Evolutionary conservation across 2,888 invertebrate genomes (phyloP).

Genomic region (Philereme vetulata): DNA sequence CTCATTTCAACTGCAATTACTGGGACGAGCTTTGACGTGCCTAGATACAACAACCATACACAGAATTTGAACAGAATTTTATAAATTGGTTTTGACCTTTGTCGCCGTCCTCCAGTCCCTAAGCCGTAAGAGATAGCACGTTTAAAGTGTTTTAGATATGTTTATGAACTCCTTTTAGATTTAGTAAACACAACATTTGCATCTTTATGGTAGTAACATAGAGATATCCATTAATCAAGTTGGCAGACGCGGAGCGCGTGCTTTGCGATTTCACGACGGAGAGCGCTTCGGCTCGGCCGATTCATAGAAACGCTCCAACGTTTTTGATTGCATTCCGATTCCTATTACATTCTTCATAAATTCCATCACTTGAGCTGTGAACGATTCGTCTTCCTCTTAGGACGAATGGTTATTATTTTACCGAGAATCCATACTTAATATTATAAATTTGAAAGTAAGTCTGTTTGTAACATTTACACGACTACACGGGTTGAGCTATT

Average conservation of each 20-base stretch:
- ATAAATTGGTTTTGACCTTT: background rate
- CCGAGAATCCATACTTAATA: background rate
- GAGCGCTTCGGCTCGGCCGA: constrained; percentile 31
- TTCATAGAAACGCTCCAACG: constrained; percentile 43
- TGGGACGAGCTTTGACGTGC: constrained; percentile 7
- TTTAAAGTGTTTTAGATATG: background rate
- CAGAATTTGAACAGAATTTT: background rate
- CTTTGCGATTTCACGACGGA: constrained; percentile 42
- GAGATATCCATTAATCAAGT: constrained; percentile 24
- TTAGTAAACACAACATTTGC: constrained; percentile 18
- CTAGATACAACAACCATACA: background rate
- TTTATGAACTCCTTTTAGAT: constrained; percentile 23
- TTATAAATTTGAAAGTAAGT: no score
- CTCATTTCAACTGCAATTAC: constrained; percentile 11
- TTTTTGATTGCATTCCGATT: constrained; percentile 55
- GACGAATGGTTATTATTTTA: constrained; percentile 1
- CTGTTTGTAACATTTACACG: no score
- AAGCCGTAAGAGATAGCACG: background rate
- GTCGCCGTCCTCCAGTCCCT: no score
- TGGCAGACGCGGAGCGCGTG: constrained; percentile 38
- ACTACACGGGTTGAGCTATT: no score
- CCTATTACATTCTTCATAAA: constrained; percentile 34
- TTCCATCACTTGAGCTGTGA: constrained; percentile 36
- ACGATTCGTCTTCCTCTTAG: constrained; percentile 1
- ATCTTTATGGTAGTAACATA: constrained; percentile 16